phyloP scores from a whole-genome alignment of 2,888 invertebrate species.

The Dromius quadrimaculatus region DNA sequence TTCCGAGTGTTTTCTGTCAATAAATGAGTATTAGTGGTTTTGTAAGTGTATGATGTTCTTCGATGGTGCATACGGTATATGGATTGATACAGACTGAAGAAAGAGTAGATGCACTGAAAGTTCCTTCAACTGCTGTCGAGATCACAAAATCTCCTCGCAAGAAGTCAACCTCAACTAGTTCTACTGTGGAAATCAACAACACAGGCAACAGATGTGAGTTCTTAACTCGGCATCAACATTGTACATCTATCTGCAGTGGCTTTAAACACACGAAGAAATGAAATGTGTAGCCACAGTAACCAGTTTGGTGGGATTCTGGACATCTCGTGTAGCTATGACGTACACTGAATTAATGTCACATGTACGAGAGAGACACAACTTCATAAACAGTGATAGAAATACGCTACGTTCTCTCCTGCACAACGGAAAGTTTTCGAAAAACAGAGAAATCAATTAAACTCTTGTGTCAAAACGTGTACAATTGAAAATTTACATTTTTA shows the following conservation, averaged over 20 bases:
- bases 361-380: slow-evolving; percentile 29
- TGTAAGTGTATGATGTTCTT: too few relatives aligned
- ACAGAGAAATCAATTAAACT: slow-evolving; percentile 43
- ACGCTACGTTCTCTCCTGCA: slow-evolving; percentile 32
- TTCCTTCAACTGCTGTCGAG: slow-evolving; percentile 15
- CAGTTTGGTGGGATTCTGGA: slow-evolving; percentile 75
- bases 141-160: slow-evolving; percentile 15
- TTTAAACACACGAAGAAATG: slow-evolving; percentile 46
- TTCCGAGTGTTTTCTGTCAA: too few relatives aligned
- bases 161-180: slow-evolving; percentile 15
- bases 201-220: slow-evolving; percentile 25
- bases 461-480: slow-evolving; percentile 31
- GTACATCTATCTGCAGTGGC: slow-evolving; percentile 35
- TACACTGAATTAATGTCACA: slow-evolving; percentile 47
- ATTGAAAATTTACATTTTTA: slow-evolving; percentile 34
- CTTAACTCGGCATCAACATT: slow-evolving; percentile 11
- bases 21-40: too few relatives aligned
- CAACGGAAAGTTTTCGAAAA: slow-evolving; percentile 48
- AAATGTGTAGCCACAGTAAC: slow-evolving; percentile 64
- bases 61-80: too few relatives aligned
- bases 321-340: slow-evolving; percentile 61
- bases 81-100: too few relatives aligned
- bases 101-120: slow-evolving; percentile 2
- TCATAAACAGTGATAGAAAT: slow-evolving; percentile 4
- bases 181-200: slow-evolving; percentile 9